Evolutionary conservation across 2,113 vertebrate species (phyloP).

Genomic region (Athene noctua): DNA sequence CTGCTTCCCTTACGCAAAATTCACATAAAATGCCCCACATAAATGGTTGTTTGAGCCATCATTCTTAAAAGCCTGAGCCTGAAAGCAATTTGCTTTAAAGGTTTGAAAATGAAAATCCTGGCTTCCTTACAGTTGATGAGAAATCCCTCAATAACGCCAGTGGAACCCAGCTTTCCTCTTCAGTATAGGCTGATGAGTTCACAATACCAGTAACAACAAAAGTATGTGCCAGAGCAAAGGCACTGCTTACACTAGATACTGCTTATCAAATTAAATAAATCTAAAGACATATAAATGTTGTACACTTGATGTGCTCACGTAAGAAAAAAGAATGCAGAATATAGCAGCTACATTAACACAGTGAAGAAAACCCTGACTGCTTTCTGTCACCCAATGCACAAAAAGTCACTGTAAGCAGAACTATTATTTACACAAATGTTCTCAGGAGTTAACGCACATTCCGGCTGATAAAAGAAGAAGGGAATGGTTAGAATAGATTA

Average conservation of each 20-base stretch:
- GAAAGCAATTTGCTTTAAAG: background rate
- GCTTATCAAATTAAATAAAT: background rate
- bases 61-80: background rate
- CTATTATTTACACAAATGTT: background rate
- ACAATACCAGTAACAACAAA: background rate
- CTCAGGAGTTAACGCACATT: background rate
- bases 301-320: fast-evolving
- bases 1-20: background rate
- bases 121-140: background rate
- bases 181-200: background rate
- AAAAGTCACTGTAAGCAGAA: background rate
- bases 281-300: background rate
- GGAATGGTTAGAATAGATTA: slow-evolving; percentile 57
- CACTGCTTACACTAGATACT: background rate
- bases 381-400: background rate
- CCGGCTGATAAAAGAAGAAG: slow-evolving; percentile 16
- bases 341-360: background rate
- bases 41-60: background rate
- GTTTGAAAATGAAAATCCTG: background rate
- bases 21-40: background rate
- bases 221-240: background rate
- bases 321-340: background rate
- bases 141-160: background rate
- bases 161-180: background rate
- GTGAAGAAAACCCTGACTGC: background rate